These are phyloP conservation scores for Coccyzus lansbergi DNA, from an alignment of 2,797 vertebrate species.

Conservation along the genomic window DNA sequence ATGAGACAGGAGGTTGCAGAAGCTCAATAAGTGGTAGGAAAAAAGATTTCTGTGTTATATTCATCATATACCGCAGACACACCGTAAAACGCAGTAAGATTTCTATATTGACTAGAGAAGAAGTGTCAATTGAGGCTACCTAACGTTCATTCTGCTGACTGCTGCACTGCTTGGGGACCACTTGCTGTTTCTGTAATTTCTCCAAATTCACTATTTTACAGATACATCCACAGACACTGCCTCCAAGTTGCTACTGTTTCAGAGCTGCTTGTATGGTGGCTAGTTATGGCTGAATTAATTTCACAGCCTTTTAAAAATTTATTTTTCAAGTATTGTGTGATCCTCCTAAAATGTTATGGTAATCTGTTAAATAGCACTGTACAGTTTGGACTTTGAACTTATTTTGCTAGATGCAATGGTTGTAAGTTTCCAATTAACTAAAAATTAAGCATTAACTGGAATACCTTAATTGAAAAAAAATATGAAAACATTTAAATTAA, in stretches of 20 bases:
- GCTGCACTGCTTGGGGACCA: not conserved
- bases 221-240: not conserved
- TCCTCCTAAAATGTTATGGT: slow-evolving; percentile 53
- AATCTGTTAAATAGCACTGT: slow-evolving; percentile 55
- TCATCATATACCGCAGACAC: not conserved
- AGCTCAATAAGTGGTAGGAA: not conserved
- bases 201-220: not conserved
- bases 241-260: not conserved
- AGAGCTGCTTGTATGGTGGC: not conserved
- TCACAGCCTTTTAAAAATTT: slow-evolving; percentile 20
- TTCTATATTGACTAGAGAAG: not conserved
- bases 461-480: slow-evolving; percentile 44
- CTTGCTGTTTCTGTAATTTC: not conserved
- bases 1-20: not conserved
- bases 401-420: slow-evolving; percentile 71
- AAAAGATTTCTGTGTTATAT: fast-evolving
- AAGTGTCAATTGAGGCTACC: not conserved
- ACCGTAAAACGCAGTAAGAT: not conserved
- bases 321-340: slow-evolving; percentile 42
- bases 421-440: slow-evolving; percentile 85
- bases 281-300: slow-evolving; percentile 36
- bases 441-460: slow-evolving; percentile 82
- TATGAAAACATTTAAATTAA: slow-evolving; percentile 31
- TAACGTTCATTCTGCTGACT: not conserved
- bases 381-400: slow-evolving; percentile 75